Percentiles rank a stretch among this genome's conserved stretches.
Evolutionary conservation across 2,888 invertebrate genomes (phyloP).

Genomic region (Linyphia triangularis): DNA sequence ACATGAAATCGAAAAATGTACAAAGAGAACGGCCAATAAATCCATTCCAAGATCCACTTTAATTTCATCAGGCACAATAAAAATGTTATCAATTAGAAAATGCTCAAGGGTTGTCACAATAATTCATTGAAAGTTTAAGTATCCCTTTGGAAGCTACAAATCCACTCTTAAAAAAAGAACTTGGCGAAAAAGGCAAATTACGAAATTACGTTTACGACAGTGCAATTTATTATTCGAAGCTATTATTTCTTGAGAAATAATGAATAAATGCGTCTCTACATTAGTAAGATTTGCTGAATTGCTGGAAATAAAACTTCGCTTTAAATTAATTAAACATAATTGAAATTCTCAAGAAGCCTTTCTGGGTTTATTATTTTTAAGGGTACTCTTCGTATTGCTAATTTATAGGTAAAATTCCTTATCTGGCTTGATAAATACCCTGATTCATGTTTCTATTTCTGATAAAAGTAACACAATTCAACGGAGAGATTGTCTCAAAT

Average conservation of each 20-base stretch:
- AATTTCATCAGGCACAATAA: not conserved
- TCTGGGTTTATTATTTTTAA: not conserved
- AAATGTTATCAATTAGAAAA: conserved; percentile 10
- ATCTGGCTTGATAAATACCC: not conserved
- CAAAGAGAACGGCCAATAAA: not conserved
- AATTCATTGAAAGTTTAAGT: conserved; percentile 8
- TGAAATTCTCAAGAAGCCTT: conserved; percentile 2
- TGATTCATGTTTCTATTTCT: not conserved
- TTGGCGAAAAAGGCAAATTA: not conserved
- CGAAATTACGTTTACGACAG: conserved; percentile 9
- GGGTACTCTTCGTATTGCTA: not conserved
- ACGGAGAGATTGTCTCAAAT: not conserved
- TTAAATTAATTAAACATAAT: conserved; percentile 41
- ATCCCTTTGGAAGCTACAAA: conserved; percentile 8
- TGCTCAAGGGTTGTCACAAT: conserved; percentile 6
- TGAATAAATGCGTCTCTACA: conserved; percentile 12
- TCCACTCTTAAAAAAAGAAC: not conserved
- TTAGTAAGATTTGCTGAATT: conserved; percentile 5
- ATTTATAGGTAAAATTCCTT: not conserved
- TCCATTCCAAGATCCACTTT: conserved; percentile 4
- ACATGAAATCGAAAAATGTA: not conserved
- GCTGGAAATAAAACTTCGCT: not conserved
- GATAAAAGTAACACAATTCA: not conserved
- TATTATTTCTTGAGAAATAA: conserved; percentile 12
- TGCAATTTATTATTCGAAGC: conserved; percentile 11